A percentile compares a stretch with the other conserved stretches of the same genome.
phyloP scores from a whole-genome alignment of 1,140 invertebrate genomes.

The Arion vulgaris region DNA sequence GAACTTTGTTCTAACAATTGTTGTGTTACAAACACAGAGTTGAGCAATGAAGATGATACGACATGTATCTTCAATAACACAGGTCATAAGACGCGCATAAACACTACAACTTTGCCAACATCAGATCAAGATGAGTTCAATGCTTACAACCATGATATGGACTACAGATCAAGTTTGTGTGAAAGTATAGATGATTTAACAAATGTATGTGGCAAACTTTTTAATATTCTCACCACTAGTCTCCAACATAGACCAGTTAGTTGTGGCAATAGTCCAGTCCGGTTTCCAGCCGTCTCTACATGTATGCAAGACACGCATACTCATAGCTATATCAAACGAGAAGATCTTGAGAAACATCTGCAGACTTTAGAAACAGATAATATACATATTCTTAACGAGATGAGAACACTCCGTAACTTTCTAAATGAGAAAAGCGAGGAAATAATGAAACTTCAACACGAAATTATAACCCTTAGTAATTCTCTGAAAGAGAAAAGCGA shows the following conservation, averaged over 20 bases:
- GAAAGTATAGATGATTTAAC: slow-evolving; percentile 13
- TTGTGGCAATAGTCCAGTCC: neutral
- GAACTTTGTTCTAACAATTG: neutral
- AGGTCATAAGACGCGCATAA: slow-evolving; percentile 44
- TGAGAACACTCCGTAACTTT: neutral
- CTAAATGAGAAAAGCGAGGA: neutral
- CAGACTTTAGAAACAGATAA: slow-evolving; percentile 42
- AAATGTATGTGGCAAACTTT: neutral
- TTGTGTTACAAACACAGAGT: slow-evolving; percentile 44
- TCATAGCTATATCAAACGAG: neutral
- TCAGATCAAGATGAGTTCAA: slow-evolving; percentile 31
- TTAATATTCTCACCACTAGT: neutral
- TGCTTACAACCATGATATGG: neutral
- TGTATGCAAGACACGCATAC: neutral
- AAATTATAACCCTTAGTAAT: neutral
- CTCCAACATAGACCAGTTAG: neutral
- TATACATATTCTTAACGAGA: neutral
- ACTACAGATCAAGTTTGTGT: slow-evolving; percentile 31
- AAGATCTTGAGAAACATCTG: slow-evolving; percentile 21
- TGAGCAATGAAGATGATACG: too few species aligned
- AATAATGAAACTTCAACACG: neutral
- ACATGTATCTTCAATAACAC: too few species aligned
- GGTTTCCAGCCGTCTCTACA: neutral
- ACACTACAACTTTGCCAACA: too few species aligned
- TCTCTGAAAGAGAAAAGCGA: too few species aligned